A percentile compares a stretch with the other conserved stretches of the same genome.
phyloP scores from a whole-genome alignment of 1,140 invertebrate genomes.

The Hycleus phaleratus region DNA sequence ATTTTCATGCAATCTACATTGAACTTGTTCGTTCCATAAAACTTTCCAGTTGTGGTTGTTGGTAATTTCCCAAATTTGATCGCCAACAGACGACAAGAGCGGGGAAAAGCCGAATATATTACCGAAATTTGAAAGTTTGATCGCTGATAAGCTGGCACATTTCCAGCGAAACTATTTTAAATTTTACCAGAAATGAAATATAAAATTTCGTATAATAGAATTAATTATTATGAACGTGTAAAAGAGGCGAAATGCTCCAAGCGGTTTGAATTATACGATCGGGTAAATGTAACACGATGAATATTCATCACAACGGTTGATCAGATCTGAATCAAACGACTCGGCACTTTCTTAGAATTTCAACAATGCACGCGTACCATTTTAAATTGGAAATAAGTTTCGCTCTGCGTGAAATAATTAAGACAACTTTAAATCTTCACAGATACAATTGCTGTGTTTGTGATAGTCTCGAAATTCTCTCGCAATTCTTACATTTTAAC shows the following conservation, averaged over 20 bases:
- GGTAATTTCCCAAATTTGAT: conserved; percentile 12
- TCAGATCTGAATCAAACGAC: conserved; percentile 19
- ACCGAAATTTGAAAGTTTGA: conserved; percentile 8
- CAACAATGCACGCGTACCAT: conserved; percentile 6
- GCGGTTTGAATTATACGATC: conserved; percentile 8
- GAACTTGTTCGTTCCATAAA: conserved; percentile 10
- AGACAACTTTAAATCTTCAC: conserved; percentile 16
- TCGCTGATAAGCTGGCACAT: conserved; percentile 5
- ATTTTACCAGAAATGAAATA: not conserved
- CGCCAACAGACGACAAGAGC: not conserved
- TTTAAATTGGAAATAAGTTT: conserved; percentile 18
- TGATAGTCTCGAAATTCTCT: not conserved
- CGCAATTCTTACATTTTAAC: too few relatives aligned
- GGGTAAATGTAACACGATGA: conserved; percentile 15
- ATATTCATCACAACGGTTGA: conserved; percentile 19
- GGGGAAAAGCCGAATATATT: conserved; percentile 6
- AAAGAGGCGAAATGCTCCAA: too few relatives aligned
- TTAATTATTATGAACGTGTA: too few relatives aligned
- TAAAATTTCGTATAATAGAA: not conserved
- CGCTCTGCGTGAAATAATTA: conserved; percentile 17
- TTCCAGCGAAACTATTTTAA: conserved; percentile 1
- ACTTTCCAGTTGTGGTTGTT: conserved; percentile 2
- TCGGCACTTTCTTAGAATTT: conserved; percentile 19
- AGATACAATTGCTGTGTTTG: conserved; percentile 1
- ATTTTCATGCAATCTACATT: not conserved